A percentile compares a stretch with the other conserved stretches of the same genome.
Conservation (phyloP, 2,113 vertebrate species). For the Vicugna pacos region DNA sequence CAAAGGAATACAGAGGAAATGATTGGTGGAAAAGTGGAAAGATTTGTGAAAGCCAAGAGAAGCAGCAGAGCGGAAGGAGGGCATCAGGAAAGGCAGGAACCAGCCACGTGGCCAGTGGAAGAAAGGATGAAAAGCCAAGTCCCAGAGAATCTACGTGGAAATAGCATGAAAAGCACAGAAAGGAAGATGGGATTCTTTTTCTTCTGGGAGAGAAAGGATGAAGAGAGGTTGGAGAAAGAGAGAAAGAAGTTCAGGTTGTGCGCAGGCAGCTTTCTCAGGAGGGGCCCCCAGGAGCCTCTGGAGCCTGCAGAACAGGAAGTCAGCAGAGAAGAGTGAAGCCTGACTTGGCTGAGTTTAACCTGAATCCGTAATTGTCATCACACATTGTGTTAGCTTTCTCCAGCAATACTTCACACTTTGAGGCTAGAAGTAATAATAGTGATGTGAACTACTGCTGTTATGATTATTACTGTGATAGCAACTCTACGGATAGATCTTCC, state of each 20-base stretch:
- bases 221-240: neutral
- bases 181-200: neutral
- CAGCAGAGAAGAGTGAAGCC: no score
- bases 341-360: neutral
- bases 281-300: neutral
- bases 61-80: neutral
- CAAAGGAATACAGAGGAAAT: neutral
- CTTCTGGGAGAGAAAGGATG: neutral
- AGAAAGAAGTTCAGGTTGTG: neutral
- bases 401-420: neutral
- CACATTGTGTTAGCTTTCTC: neutral
- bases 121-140: neutral
- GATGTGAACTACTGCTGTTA: accelerated
- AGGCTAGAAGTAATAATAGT: no score
- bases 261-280: accelerated
- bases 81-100: accelerated
- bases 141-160: neutral
- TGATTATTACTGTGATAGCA: accelerated
- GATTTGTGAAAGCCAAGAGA: neutral
- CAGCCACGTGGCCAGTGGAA: neutral
- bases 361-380: neutral
- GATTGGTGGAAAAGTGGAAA: neutral
- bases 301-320: neutral
- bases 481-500: neutral
- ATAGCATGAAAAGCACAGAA: neutral